Percentiles rank a stretch among this genome's conserved stretches.
These are phyloP conservation scores for Rhabdomys dilectus DNA, from an alignment of 2,113 vertebrate species.

Conservation along the genomic window DNA sequence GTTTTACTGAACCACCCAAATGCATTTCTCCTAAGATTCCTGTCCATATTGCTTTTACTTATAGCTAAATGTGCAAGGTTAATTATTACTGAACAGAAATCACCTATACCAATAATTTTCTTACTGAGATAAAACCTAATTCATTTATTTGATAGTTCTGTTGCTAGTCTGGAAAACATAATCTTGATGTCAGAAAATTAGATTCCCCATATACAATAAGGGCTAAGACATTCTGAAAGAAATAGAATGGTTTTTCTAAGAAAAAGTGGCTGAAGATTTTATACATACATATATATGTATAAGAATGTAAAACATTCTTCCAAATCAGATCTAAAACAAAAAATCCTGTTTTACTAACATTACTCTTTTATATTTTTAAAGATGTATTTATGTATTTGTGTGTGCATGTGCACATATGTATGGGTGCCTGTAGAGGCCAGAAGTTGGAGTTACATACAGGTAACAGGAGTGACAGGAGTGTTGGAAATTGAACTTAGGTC, in stretches of 20 bases:
- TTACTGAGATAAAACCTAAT: neutral
- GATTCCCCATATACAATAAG: neutral
- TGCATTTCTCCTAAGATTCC: neutral
- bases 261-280: conserved; percentile 6
- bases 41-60: neutral
- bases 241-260: neutral
- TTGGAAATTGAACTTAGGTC: no score
- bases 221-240: neutral
- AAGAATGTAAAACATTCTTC: no score
- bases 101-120: neutral
- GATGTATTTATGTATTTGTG: no score
- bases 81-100: conserved; percentile 31
- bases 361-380: neutral
- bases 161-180: conserved; percentile 1
- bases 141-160: neutral
- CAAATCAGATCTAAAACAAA: neutral
- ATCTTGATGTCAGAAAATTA: neutral
- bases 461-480: no score
- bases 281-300: no score
- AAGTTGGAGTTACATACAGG: neutral
- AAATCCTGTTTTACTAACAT: neutral
- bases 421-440: neutral
- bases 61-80: neutral
- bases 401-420: no score
- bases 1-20: neutral